Evolutionary conservation across 2,113 vertebrate genomes (phyloP), one percentile per base, ranked within the genome.

Genomic region (Murina feae): DNA sequence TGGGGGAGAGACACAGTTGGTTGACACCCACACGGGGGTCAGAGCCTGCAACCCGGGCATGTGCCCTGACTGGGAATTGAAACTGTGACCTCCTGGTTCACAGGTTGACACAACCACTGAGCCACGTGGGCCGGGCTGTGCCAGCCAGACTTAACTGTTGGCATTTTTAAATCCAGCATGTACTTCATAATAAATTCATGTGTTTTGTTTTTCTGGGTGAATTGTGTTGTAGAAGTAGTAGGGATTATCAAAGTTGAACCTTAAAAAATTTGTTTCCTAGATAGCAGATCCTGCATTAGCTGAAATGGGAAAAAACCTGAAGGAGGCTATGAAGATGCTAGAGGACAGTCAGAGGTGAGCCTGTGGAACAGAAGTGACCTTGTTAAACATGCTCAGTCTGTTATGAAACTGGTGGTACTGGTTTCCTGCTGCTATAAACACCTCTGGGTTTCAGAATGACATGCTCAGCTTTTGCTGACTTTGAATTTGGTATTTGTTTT

Each of bases 301-400:
- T 95, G 99, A 99, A 97, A 99, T 99, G 98, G 99, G 99, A 37
- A 99, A 98, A 94, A 99, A 99, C 97, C 98, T 99, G 97, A 99
- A 98, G 6, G 99, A 99, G 94, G 99, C 99, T 51, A 99, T 99
- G 99, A 99, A 98, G 98, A 99, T 99, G 97, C 98, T 99, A 49
- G 99, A 98, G 96, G 98, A 99, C 63, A 98, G 98, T 95, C 98
- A 98, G 91, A 98, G 98, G 99, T 99, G 91, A 79, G 63, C 75
- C n/a, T 51, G 71, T 28, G 55, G 78, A 30, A 9, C 47, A 47
- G 1, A 30, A 14, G 6, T 16, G 53, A 3, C 53, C 51, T 74
- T n/a, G 89, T 20, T 35, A 42, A 32, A 39, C 13, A 0, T 2
- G 76, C 51, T 58, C 60, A 74, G 0, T 78, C 81, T 92, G 87